phyloP scores from a whole-genome alignment of 2,113 vertebrate genomes.

The Kobus ellipsiprymnus region DNA sequence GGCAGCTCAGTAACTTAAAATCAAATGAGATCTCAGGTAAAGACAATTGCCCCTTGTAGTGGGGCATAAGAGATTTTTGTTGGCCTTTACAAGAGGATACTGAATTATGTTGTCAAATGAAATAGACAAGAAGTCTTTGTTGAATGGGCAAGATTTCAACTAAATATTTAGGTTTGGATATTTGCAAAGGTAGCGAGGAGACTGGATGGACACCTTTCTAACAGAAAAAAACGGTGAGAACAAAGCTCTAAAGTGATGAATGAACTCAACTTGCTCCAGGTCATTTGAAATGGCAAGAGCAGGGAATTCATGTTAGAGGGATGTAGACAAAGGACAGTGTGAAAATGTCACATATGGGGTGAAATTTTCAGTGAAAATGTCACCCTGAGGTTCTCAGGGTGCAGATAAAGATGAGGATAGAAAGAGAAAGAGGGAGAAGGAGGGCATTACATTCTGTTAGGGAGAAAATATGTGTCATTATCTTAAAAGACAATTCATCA shows the following conservation, averaged over 20 bases:
- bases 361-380: background rate
- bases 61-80: background rate
- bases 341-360: background rate
- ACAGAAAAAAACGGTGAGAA: background rate
- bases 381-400: background rate
- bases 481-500: background rate
- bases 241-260: background rate
- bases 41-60: background rate
- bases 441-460: background rate
- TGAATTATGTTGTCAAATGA: background rate
- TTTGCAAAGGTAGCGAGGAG: slow-evolving; percentile 13
- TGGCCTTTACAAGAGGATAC: background rate
- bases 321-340: background rate
- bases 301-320: background rate
- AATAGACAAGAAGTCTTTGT: background rate
- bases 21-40: background rate
- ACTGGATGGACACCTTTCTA: background rate
- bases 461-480: background rate
- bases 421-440: background rate
- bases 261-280: background rate
- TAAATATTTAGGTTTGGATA: slow-evolving; percentile 5
- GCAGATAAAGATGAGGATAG: background rate
- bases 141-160: slow-evolving; percentile 1
- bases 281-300: background rate
- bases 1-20: slow-evolving; percentile 16